Conservation (phyloP, 2,888 invertebrate species). For the Glaucopsyche alexis region DNA sequence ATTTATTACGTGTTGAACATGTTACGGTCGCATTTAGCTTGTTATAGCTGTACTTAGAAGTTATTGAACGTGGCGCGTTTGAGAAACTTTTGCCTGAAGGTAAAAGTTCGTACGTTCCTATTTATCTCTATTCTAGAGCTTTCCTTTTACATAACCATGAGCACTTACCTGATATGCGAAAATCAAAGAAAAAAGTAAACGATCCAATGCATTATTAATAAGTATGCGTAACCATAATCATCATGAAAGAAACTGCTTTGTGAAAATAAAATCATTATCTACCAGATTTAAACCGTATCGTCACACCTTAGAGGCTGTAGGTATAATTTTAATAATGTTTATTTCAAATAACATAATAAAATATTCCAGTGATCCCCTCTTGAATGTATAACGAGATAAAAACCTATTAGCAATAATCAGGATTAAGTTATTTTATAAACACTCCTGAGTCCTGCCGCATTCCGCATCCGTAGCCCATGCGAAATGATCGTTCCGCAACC, state of each 20-base stretch:
- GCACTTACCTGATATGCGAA: too few relatives aligned
- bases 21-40: conserved; percentile 18
- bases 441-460: not conserved
- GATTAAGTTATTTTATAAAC: not conserved
- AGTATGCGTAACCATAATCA: too few relatives aligned
- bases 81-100: not conserved
- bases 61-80: not conserved
- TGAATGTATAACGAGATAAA: not conserved
- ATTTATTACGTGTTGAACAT: conserved; percentile 23
- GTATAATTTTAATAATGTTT: not conserved
- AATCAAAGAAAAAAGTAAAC: too few relatives aligned
- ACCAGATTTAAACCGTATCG: too few relatives aligned
- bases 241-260: too few relatives aligned
- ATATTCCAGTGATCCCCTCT: not conserved
- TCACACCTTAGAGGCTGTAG: too few relatives aligned
- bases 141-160: too few relatives aligned
- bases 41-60: conserved; percentile 9
- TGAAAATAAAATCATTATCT: too few relatives aligned
- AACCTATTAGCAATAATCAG: not conserved
- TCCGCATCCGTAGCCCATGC: not conserved
- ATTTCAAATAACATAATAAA: not conserved
- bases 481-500: not conserved
- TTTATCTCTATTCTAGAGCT: not conserved
- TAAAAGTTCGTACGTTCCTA: not conserved
- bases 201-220: too few relatives aligned